These are phyloP conservation scores for Pachyseris speciosa DNA, from an alignment of 64 coral and sea anemone genomes.

Conservation along the genomic window DNA sequence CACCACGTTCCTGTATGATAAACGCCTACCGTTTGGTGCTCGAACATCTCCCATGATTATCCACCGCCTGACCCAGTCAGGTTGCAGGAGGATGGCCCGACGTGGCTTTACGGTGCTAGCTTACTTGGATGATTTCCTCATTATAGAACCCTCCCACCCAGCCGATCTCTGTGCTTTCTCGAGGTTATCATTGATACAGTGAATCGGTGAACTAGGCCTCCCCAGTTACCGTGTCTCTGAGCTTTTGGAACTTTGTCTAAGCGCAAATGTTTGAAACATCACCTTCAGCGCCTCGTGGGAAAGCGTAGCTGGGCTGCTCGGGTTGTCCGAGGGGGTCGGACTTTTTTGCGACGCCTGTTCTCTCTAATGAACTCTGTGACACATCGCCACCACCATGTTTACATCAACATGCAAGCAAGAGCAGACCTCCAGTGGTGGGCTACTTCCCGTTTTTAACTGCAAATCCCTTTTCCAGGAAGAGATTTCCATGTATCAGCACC, in stretches of 20 bases:
- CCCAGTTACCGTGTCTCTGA: conserved; percentile 43
- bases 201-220: not conserved
- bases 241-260: too few relatives aligned
- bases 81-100: conserved; percentile 52
- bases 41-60: conserved; percentile 47
- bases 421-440: conserved; percentile 59
- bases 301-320: too few relatives aligned
- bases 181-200: conserved; percentile 68
- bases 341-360: conserved; percentile 58
- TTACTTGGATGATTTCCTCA: conserved; percentile 67
- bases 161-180: conserved; percentile 39
- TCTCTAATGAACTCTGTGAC: conserved; percentile 23
- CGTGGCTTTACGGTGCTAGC: conserved; percentile 33
- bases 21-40: conserved; percentile 66
- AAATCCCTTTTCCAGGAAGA: not conserved
- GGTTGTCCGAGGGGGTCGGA: conserved; percentile 63
- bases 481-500: not conserved
- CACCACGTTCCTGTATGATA: conserved; percentile 61
- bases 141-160: conserved; percentile 45
- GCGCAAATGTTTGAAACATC: too few relatives aligned
- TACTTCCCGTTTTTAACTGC: conserved; percentile 7
- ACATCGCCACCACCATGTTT: not conserved
- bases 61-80: conserved; percentile 68
- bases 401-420: not conserved
- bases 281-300: too few relatives aligned